Percentiles rank a stretch among this genome's conserved stretches.
Conservation (phyloP, 2,113 vertebrate genomes). For the Silurus glanis region DNA sequence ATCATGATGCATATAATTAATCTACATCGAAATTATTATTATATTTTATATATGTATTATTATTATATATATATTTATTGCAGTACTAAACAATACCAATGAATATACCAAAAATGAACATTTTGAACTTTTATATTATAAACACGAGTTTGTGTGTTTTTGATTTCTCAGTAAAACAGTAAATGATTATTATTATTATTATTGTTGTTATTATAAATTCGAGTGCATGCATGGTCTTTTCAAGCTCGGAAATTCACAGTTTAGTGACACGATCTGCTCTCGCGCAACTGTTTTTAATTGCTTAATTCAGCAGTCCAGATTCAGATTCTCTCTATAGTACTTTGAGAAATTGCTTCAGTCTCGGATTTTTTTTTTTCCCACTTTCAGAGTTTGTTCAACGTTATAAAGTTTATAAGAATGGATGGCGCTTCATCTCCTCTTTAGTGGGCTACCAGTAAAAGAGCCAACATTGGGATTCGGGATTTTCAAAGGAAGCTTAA, state of each 20-base stretch:
- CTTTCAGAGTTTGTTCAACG: slow-evolving; percentile 13
- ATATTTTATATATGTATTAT: neutral
- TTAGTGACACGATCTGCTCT: neutral
- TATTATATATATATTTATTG: neutral
- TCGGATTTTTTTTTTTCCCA: neutral
- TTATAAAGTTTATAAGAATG: slow-evolving; percentile 31
- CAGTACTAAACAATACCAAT: neutral
- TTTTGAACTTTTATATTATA: neutral
- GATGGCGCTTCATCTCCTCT: slow-evolving; percentile 49
- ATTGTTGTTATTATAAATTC: neutral
- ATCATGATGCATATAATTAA: neutral
- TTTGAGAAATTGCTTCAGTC: slow-evolving; percentile 32
- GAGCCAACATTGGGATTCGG: slow-evolving; percentile 63
- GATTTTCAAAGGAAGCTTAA: slow-evolving; percentile 67
- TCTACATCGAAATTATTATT: neutral
- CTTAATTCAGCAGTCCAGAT: slow-evolving; percentile 1
- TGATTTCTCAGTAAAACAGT: neutral
- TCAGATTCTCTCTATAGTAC: neutral
- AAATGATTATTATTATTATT: no score
- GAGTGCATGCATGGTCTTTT: neutral
- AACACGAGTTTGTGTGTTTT: neutral
- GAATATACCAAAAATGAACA: neutral
- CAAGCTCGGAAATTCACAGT: neutral
- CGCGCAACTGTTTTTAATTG: neutral
- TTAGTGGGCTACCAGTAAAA: slow-evolving; percentile 60